phyloP scores from a whole-genome alignment of 2,113 vertebrate species.

The Pagrus major region DNA sequence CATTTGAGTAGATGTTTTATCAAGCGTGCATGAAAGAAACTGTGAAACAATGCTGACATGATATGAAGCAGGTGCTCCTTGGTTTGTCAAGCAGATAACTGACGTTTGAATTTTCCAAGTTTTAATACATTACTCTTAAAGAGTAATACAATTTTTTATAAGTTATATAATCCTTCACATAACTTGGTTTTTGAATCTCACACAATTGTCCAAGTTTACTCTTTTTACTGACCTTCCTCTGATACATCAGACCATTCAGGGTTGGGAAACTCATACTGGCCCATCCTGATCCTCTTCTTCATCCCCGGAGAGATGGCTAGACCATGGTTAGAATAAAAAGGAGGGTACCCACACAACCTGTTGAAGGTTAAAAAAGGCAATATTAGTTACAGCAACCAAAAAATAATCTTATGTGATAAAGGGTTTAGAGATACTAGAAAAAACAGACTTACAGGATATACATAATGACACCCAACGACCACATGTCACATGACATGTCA shows the following conservation, averaged over 20 bases:
- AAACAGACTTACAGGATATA: conserved; percentile 93
- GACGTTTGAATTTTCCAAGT: neutral
- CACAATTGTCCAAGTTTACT: neutral
- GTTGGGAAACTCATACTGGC: conserved; percentile 97
- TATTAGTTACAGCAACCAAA: neutral
- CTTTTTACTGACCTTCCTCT: conserved; percentile 90
- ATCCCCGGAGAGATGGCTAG: conserved; percentile 99
- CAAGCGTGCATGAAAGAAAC: neutral
- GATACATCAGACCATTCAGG: conserved; percentile 98
- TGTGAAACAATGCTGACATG: neutral
- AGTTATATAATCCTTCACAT: neutral
- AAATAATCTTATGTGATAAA: neutral
- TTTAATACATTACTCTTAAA: neutral
- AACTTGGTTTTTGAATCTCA: neutral
- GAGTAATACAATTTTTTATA: neutral
- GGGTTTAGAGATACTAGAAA: neutral
- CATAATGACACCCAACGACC: conserved; percentile 99
- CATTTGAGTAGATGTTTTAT: neutral
- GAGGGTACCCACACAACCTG: conserved; percentile 97
- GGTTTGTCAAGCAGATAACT: neutral
- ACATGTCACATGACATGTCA: conserved; percentile 99
- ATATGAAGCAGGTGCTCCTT: neutral
- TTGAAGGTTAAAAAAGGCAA: neutral
- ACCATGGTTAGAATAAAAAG: conserved; percentile 98
- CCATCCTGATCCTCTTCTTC: conserved; percentile 96